Evolutionary conservation across 2,113 vertebrate species (phyloP), one percentile per base, ranked within the genome.

Genomic region (Thalassoma bifasciatum): DNA sequence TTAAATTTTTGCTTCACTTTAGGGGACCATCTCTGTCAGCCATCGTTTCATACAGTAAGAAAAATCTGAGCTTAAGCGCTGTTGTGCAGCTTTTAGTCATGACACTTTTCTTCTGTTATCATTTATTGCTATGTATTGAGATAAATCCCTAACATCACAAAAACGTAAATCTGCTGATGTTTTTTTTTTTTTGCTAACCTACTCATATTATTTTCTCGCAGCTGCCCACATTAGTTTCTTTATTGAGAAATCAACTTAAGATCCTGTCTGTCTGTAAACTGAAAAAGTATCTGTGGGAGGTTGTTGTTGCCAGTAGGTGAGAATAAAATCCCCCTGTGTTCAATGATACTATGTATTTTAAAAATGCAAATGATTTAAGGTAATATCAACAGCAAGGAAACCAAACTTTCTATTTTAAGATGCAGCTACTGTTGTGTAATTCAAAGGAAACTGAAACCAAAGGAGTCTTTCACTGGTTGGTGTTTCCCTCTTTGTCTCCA

Each of bases 281-380:
- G 44, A 46, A 46, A 46, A 46, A 46, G 30, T 23, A 10, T 52
- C 63, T 8, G 81, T 82, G 23, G 82, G 67, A 60, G 72, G 58
- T 21, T 64, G 22, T 3, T 47, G 52, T 7, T 6, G 44, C 44
- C 14, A 21, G 57, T 61, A 26, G 66, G 70, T 2, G 72, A 19
- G 26, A 75, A 71, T 19, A 74, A 75, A 76, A 68, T 2, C 52
- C 62, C 49, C 58, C 44, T 16, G 66, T 81, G 36, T 36, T 54
- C 66, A 11, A 21, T 4, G 44, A 54, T 36, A 51, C 26, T 12
- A 12, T 44, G 65, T 38, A 26, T 51, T 30, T 60, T 44, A 11
- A n/a, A 26, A 58, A 40, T 13, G 9, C 38, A 40, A 40, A 40
- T 13, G 12, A 2, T 11, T 10, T 11, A 40, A 17, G 13, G 16